These are phyloP conservation scores for Kryphioiulus occultus DNA, from an alignment of 2,888 invertebrate genomes.

Conservation along the genomic window DNA sequence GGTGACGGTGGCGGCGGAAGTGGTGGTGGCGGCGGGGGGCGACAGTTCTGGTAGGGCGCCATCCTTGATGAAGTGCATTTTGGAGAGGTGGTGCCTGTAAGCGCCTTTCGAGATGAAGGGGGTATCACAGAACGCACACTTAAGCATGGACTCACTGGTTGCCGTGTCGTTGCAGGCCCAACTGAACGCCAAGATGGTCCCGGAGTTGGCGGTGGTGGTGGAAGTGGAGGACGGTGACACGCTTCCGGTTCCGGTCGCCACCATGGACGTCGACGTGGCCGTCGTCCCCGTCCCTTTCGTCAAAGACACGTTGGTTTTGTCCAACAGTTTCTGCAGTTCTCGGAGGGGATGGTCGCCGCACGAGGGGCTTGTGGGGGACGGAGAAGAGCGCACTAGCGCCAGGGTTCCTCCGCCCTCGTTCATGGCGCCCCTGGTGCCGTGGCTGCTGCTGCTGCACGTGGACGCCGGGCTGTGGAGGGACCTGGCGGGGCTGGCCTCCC, in stretches of 20 bases:
- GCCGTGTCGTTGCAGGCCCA: slow-evolving; percentile 91
- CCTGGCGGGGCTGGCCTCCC: slow-evolving; percentile 43
- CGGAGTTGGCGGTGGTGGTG: slow-evolving; percentile 65
- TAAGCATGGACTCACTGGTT: slow-evolving; percentile 83
- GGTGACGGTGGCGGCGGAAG: slow-evolving; percentile 56
- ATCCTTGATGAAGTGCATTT: slow-evolving; percentile 89
- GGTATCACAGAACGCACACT: slow-evolving; percentile 93
- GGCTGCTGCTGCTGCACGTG: slow-evolving; percentile 44
- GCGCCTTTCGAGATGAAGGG: slow-evolving; percentile 97
- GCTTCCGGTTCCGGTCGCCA: slow-evolving; percentile 59
- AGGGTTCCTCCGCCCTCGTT: slow-evolving; percentile 66
- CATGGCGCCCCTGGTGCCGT: slow-evolving; percentile 61
- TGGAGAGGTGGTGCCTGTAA: slow-evolving; percentile 93
- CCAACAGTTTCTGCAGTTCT: slow-evolving; percentile 93
- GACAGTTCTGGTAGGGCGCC: slow-evolving; percentile 76
- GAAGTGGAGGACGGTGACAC: slow-evolving; percentile 50
- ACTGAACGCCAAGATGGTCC: slow-evolving; percentile 87
- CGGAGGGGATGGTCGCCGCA: slow-evolving; percentile 82
- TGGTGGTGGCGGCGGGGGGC: slow-evolving; percentile 54
- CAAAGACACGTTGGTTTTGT: slow-evolving; percentile 80
- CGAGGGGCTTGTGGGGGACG: slow-evolving; percentile 53
- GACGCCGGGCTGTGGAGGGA: slow-evolving; percentile 50
- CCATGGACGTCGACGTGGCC: slow-evolving; percentile 58
- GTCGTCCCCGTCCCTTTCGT: slow-evolving; percentile 53
- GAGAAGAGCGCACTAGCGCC: slow-evolving; percentile 52